These are phyloP conservation scores for Lindbergichthys nudifrons DNA, from an alignment of 2,797 vertebrate genomes.

Conservation along the genomic window DNA sequence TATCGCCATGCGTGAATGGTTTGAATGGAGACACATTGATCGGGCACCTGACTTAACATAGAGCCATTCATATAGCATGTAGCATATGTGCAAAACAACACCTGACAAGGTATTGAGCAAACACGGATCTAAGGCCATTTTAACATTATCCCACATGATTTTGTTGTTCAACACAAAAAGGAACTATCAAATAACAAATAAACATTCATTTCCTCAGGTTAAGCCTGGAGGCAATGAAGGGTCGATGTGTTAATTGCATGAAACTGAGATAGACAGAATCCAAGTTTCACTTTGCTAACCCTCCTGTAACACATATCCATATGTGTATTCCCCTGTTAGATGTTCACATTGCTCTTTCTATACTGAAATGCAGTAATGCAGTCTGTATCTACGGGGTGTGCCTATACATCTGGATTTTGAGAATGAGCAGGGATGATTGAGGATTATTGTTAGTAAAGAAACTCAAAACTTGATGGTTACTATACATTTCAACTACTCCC, in stretches of 20 bases:
- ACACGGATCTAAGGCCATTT: slow-evolving; percentile 5
- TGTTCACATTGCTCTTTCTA: not conserved
- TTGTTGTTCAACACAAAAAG: slow-evolving; percentile 36
- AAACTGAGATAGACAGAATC: slow-evolving; percentile 37
- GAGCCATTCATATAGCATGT: not conserved
- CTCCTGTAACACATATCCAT: not conserved
- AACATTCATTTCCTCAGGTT: slow-evolving; percentile 48
- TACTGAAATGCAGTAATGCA: not conserved
- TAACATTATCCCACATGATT: slow-evolving; percentile 6
- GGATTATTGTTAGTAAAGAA: not conserved
- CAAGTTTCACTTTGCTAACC: slow-evolving; percentile 14
- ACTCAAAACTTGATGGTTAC: not conserved
- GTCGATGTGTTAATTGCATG: slow-evolving; percentile 40
- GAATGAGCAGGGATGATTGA: not conserved
- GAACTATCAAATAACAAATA: slow-evolving; percentile 47
- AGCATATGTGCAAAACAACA: slow-evolving; percentile 4
- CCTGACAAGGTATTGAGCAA: slow-evolving; percentile 6
- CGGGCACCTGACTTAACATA: slow-evolving; percentile 6
- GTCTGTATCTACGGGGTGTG: not conserved
- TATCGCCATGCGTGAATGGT: not conserved
- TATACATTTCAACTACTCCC: not conserved
- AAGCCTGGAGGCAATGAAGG: slow-evolving; percentile 31
- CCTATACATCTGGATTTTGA: not conserved
- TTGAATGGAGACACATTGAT: slow-evolving; percentile 4
- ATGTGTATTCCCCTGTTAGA: not conserved